These are phyloP conservation scores for Lamellibrachia satsuma DNA, from an alignment of 2,888 invertebrate genomes.

Conservation along the genomic window DNA sequence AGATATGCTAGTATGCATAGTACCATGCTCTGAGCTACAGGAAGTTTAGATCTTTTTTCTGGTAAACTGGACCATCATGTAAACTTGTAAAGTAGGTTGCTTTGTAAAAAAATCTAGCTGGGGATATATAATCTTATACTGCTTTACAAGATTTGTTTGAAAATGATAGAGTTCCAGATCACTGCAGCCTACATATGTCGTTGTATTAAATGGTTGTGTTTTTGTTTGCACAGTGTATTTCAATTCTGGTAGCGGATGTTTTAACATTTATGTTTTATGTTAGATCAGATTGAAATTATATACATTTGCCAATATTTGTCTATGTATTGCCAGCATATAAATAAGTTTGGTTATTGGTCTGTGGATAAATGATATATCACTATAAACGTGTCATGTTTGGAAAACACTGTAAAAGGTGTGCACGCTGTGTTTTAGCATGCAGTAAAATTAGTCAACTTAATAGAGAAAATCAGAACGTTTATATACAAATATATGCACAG, in stretches of 20 bases:
- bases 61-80: conserved; percentile 17
- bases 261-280: background rate
- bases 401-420: background rate
- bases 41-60: conserved; percentile 23
- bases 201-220: background rate
- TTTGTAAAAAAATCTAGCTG: background rate
- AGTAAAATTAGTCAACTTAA: background rate
- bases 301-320: background rate
- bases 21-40: background rate
- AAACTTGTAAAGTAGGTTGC: background rate
- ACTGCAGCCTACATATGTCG: background rate
- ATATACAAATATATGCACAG: background rate
- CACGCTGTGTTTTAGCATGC: background rate
- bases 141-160: background rate
- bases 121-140: background rate
- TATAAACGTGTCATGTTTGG: background rate
- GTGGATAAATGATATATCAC: background rate
- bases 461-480: background rate
- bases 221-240: background rate
- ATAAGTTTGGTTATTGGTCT: background rate
- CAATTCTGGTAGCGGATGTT: background rate
- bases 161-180: background rate
- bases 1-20: background rate
- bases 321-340: background rate
- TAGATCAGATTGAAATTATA: background rate